Evolutionary conservation across 2,888 invertebrate genomes (phyloP), one percentile per base, ranked within the genome.

Genomic region (Ennomos quercinarius): DNA sequence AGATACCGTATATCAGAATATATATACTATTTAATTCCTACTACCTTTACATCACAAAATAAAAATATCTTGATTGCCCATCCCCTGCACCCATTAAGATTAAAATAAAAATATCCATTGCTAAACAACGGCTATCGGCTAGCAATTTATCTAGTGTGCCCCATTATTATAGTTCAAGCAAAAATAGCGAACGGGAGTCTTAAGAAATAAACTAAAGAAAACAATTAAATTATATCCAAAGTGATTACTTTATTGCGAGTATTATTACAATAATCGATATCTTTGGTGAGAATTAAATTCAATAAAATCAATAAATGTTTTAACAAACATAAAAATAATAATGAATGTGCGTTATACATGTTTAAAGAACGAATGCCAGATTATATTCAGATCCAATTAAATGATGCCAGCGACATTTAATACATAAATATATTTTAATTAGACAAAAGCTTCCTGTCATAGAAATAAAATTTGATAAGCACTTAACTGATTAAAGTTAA

Each of bases 201-300:
- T 17, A 27, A 37, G 6, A 40, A 36, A 51, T n/a, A 8, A 38
- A 13, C 45, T 34, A 51, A 51, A 66, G 64, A 75, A 75, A 78
- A 76, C 80, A 76, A 78, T 62, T 68, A 74, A 55, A 41, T 53
- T 59, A 63, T 80, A 81, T 84, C 76, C 78, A 87, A 89, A 83
- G 84, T 87, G 83, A 85, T 60, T 46, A 48, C 43, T 56, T 86
- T 84, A 82, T 85, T 85, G 87, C 76, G 87, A 89, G 83, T 89
- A 87, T 89, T 89, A 87, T 54, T 50, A 53, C 84, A 88, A 84
- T 86, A 84, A 84, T 85, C 82, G 78, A 81, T 85, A 84, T 91
- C 90, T 91, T 91, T 91, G 91, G 91, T 89, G 89, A 89, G 67
- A 80, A 81, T 83, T 80, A 81, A 78, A 81, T 83, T 81, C 67